Percentiles rank a stretch among this genome's conserved stretches.
phyloP scores from a whole-genome alignment of 2,888 invertebrate species.

The Phasia obesa region DNA sequence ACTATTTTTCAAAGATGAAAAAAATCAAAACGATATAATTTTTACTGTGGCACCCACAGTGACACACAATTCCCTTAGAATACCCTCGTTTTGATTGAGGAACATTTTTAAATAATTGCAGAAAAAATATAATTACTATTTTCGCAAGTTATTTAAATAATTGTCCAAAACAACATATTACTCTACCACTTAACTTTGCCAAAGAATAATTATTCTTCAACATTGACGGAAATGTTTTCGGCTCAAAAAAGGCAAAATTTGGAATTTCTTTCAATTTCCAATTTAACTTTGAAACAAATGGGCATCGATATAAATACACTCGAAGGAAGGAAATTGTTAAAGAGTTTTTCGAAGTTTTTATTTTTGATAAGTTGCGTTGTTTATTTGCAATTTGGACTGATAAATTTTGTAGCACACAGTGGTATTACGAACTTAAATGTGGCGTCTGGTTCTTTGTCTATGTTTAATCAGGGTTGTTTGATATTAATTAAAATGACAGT shows the following conservation, averaged over 20 bases:
- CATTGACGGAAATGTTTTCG: constrained; percentile 37
- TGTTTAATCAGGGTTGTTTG: constrained; percentile 56
- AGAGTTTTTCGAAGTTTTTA: constrained; percentile 23
- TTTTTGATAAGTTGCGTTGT: constrained; percentile 7
- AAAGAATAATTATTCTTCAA: neutral
- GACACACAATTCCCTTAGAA: neutral
- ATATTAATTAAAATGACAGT: constrained; percentile 28
- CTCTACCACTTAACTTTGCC: neutral
- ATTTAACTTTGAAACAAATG: constrained; percentile 17
- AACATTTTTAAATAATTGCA: neutral
- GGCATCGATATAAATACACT: constrained; percentile 42
- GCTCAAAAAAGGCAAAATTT: constrained; percentile 34
- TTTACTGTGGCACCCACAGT: neutral
- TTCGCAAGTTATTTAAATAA: constrained; percentile 6
- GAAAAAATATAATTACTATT: constrained; percentile 42
- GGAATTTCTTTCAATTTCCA: constrained; percentile 32
- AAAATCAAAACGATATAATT: neutral
- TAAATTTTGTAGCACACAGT: constrained; percentile 24
- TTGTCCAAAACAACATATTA: constrained; percentile 12
- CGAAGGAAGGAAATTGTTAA: constrained; percentile 15
- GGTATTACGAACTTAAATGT: constrained; percentile 30
- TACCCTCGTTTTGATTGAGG: no score
- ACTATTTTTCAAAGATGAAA: no score
- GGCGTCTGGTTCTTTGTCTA: constrained; percentile 27
- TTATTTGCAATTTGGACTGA: constrained; percentile 57